phyloP scores from a whole-genome alignment of 2,113 vertebrate species.

The Misgurnus anguillicaudatus region DNA sequence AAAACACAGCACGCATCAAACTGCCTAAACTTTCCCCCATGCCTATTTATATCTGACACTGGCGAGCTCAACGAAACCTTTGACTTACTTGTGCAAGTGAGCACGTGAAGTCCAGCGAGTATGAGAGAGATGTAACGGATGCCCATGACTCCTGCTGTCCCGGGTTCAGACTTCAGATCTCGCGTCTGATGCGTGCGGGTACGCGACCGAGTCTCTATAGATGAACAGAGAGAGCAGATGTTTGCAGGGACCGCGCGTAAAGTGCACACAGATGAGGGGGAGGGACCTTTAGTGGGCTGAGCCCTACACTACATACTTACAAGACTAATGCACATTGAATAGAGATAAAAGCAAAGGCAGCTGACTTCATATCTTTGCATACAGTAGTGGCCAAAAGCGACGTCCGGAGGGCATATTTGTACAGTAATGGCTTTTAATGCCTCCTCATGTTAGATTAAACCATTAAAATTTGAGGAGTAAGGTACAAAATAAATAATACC shows the following conservation, averaged over 20 bases:
- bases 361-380: neutral
- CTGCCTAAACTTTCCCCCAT: neutral
- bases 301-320: neutral
- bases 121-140: conserved; percentile 46
- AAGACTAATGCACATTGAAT: neutral
- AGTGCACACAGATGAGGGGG: conserved; percentile 1
- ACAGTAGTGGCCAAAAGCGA: no score
- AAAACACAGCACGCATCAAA: neutral
- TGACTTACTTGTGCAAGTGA: conserved; percentile 69
- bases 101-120: conserved; percentile 62
- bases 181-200: conserved; percentile 34
- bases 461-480: no score
- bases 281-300: conserved; percentile 15
- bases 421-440: no score
- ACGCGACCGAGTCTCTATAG: conserved; percentile 5
- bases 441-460: no score
- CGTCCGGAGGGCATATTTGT: no score
- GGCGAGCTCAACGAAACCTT: neutral
- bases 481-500: no score
- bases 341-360: no score
- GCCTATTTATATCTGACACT: neutral
- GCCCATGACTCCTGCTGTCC: conserved; percentile 59
- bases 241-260: conserved; percentile 17
- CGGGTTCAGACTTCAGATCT: conserved; percentile 26
- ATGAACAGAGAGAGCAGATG: conserved; percentile 28